Evolutionary conservation across 2,888 invertebrate genomes (phyloP), one percentile per base, ranked within the genome.

Genomic region (Drosophila aldrichi): DNA sequence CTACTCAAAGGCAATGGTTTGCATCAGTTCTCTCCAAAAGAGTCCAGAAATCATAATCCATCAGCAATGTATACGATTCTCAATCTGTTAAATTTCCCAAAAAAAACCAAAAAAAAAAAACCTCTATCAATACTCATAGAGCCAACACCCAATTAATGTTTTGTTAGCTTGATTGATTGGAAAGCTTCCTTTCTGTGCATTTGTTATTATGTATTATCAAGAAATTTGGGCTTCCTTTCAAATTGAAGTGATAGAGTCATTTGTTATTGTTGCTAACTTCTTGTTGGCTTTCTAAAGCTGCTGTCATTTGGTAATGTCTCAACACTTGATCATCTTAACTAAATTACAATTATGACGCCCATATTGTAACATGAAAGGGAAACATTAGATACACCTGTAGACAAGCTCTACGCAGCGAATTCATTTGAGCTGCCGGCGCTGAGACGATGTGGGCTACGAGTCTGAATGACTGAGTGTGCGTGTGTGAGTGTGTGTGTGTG

Each of bases 301-400:
- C 61, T 76, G 69, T 68, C 65, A 68, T 68, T 67, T 74, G 46
- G 52, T 57, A 57, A 51, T 29, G 36, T 51, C 59, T 77, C 59
- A 61, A 52, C 75, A 81, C 79, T 75, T 79, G 66, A 79, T 69
- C 76, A 81, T 69, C 82, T 64, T 48, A 67, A 65, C 57, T 69
- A 73, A 80, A 84, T 72, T 56, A 76, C 64, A 72, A 81, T 73
- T 77, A 72, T 80, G 67, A 82, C 72, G 85, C 82, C 81, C 84
- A 82, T 87, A 84, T 74, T 75, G 67, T 63, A 48, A 51, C 64
- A 74, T 65, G 71, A 69, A 63, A 63, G 51, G 54, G 61, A 61
- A 58, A 54, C 76, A 77, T 81, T 82, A 66, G 81, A 77, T 77
- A 72, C 82, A 82, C 81, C 74, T 83, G 84, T 72, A 64, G 65